Conservation (phyloP, 1,140 invertebrate genomes). For the Diploscapter pachys region DNA sequence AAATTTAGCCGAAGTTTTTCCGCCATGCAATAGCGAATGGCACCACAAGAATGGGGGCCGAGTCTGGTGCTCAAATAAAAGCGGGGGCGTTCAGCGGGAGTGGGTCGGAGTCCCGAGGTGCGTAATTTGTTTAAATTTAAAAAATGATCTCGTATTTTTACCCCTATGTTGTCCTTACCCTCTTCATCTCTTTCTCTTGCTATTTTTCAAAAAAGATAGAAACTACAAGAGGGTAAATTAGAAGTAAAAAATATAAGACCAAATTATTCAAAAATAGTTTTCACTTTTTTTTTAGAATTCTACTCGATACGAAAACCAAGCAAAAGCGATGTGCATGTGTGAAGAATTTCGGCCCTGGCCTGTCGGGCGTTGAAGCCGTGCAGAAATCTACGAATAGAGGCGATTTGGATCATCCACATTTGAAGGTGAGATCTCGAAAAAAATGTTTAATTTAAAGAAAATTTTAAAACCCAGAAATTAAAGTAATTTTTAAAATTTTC, state of each 20-base stretch:
- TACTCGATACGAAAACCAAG: conserved; percentile 68
- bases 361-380: conserved; percentile 58
- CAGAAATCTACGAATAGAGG: conserved; percentile 52
- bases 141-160: too few species aligned
- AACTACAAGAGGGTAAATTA: too few species aligned
- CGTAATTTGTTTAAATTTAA: neutral
- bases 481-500: conserved; percentile 8
- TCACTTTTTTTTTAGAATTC: conserved; percentile 64
- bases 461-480: too few species aligned
- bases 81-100: conserved; percentile 77
- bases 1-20: conserved; percentile 67
- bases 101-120: conserved; percentile 76
- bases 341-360: conserved; percentile 61
- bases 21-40: conserved; percentile 90
- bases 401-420: conserved; percentile 63
- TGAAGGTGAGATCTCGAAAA: conserved; percentile 60
- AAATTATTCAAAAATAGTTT: too few species aligned
- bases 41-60: conserved; percentile 70
- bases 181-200: too few species aligned
- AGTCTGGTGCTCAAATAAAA: conserved; percentile 83
- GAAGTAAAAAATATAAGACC: too few species aligned
- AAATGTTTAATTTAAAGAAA: neutral
- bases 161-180: too few species aligned
- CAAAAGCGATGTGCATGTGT: conserved; percentile 77
- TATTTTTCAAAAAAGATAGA: too few species aligned